Evolutionary conservation across 2,113 vertebrate species (phyloP).

Genomic region (Tonatia bakeri): DNA sequence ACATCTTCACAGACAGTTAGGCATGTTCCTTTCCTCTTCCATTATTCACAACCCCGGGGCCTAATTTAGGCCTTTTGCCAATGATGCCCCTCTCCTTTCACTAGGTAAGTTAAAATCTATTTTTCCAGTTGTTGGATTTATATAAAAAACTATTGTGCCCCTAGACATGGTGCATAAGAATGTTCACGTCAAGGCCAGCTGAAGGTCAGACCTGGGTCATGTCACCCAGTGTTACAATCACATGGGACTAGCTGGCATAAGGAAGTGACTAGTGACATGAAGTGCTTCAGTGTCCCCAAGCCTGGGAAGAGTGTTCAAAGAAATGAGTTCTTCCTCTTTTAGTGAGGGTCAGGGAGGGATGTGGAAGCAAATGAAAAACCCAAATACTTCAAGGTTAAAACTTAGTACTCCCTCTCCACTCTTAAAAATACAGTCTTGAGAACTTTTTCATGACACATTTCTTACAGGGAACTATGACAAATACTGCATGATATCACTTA

Average conservation of each 20-base stretch:
- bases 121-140: neutral
- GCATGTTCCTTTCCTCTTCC: neutral
- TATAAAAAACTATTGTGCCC: neutral
- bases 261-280: constrained; percentile 1
- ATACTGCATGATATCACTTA: neutral
- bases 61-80: neutral
- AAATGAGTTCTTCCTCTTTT: neutral
- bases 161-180: neutral
- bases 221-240: neutral
- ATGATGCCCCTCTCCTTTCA: neutral
- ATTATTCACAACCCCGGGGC: neutral
- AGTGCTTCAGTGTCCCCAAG: neutral
- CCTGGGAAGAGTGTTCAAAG: neutral
- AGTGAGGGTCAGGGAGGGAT: neutral
- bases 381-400: neutral
- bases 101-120: neutral
- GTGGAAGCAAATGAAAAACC: neutral
- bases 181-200: neutral
- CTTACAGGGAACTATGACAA: neutral
- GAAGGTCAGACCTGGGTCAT: neutral
- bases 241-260: neutral
- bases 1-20: neutral
- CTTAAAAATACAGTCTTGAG: neutral
- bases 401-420: neutral
- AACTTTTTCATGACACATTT: neutral